Evolutionary conservation across 2,797 vertebrate species (phyloP).

Genomic region (Phrynocephalus guinanensis): DNA sequence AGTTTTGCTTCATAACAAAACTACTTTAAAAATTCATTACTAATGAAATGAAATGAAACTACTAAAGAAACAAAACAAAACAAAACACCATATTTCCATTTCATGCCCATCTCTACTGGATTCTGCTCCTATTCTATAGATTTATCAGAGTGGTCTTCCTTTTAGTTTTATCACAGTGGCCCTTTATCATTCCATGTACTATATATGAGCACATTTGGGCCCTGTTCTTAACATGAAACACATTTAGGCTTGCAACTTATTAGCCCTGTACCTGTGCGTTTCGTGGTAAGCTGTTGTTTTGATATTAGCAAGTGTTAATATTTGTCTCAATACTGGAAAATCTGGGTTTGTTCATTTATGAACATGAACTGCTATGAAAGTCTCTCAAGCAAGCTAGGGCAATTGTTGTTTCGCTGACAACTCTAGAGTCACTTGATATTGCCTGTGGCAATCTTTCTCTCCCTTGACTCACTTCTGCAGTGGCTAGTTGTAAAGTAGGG

Average conservation of each 20-base stretch:
- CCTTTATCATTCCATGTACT: not conserved
- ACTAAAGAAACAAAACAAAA: no score
- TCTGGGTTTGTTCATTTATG: not conserved
- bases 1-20: no score
- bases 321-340: not conserved
- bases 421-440: no score
- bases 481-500: not conserved
- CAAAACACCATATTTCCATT: no score
- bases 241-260: not conserved
- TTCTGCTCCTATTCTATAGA: not conserved
- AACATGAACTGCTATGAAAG: not conserved
- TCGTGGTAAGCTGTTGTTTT: not conserved
- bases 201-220: not conserved
- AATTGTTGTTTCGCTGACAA: not conserved
- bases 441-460: not conserved
- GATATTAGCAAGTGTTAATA: no score
- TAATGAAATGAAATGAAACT: no score
- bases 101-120: not conserved
- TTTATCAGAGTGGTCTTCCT: not conserved
- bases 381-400: not conserved
- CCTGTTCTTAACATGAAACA: not conserved
- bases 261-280: not conserved
- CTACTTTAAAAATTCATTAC: no score
- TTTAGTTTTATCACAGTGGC: not conserved
- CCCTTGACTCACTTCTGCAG: no score